Conservation (phyloP, 2,113 vertebrate species). For the Isichthys henryi region DNA sequence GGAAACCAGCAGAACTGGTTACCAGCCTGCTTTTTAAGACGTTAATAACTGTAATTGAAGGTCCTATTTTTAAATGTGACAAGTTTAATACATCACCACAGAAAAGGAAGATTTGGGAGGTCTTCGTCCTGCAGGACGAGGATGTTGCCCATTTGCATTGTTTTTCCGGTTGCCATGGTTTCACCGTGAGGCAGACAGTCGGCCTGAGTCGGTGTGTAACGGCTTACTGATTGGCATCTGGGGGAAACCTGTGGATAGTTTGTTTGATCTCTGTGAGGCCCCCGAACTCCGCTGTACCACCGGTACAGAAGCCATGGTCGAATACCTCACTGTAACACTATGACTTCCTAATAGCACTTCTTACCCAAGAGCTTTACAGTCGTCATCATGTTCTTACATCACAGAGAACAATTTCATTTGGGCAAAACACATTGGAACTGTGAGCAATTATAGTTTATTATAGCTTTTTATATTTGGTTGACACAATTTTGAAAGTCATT, state of each 20-base stretch:
- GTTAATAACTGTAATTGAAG: not conserved
- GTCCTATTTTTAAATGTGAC: not conserved
- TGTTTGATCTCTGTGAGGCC: not conserved
- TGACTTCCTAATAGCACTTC: not conserved
- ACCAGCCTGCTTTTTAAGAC: not conserved
- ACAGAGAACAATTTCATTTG: not conserved
- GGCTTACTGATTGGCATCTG: slow-evolving; percentile 12
- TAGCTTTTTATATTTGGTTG: not conserved
- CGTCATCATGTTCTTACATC: not conserved
- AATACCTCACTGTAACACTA: not conserved
- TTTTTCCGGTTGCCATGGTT: slow-evolving; percentile 2
- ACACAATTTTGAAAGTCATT: not conserved
- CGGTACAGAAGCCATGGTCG: not conserved
- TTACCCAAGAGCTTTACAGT: not conserved
- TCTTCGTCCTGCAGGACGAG: not conserved
- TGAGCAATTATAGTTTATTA: not conserved
- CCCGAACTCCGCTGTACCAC: too few relatives aligned
- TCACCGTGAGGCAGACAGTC: not conserved
- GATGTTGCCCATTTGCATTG: not conserved
- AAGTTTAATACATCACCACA: not conserved
- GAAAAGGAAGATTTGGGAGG: not conserved
- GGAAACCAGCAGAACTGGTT: not conserved
- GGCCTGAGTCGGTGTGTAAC: not conserved
- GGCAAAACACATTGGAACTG: not conserved
- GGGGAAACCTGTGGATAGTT: slow-evolving; percentile 1